phyloP scores from a whole-genome alignment of 2,797 vertebrate genomes.

The Lepus townsendii region DNA sequence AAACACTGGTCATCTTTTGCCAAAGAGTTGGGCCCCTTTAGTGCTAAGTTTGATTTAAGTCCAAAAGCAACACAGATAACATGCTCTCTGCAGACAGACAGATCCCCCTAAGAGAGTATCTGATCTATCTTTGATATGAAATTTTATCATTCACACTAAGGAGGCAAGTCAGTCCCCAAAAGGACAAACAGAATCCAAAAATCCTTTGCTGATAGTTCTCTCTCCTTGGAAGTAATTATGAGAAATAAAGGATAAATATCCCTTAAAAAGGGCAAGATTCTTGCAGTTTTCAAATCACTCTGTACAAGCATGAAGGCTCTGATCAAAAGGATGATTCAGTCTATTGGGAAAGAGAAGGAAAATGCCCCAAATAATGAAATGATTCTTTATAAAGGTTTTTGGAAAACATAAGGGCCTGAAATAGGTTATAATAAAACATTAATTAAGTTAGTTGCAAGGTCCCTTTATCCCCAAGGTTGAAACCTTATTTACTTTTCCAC shows the following conservation, averaged over 20 bases:
- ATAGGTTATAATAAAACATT: neutral
- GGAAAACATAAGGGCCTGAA: neutral
- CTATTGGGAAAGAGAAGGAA: neutral
- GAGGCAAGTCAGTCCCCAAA: neutral
- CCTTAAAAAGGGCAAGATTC: neutral
- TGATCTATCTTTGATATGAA: neutral
- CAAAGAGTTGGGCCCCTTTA: neutral
- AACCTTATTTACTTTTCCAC: neutral
- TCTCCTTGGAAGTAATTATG: neutral
- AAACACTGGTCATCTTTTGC: neutral
- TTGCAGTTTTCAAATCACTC: neutral
- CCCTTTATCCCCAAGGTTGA: neutral
- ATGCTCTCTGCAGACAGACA: neutral
- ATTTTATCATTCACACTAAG: neutral
- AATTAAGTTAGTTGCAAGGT: neutral
- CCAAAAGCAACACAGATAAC: neutral
- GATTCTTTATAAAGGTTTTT: neutral
- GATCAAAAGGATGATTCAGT: neutral
- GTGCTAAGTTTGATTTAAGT: neutral
- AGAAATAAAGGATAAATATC: neutral
- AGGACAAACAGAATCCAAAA: neutral
- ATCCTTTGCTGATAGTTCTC: neutral
- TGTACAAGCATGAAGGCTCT: neutral
- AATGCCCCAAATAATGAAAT: neutral
- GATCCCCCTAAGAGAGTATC: neutral